These are phyloP conservation scores for Synchiropus splendidus DNA, from an alignment of 2,113 vertebrate species.

Conservation along the genomic window DNA sequence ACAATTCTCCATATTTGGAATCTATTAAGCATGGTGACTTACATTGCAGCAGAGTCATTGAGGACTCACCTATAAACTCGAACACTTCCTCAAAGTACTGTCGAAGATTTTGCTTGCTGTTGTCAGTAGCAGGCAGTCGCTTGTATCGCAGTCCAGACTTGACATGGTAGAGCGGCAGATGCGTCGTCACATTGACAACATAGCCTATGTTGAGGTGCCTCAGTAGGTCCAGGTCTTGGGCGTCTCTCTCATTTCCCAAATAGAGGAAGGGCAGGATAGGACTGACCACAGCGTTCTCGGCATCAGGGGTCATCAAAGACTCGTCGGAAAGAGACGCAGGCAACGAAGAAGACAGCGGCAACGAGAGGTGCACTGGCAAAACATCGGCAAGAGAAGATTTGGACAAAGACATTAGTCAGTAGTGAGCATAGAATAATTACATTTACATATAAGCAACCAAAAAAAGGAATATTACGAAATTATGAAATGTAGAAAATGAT, in stretches of 20 bases:
- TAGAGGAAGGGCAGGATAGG: slow-evolving; percentile 77
- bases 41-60: too few relatives aligned
- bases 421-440: too few relatives aligned
- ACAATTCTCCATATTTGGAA: too few relatives aligned
- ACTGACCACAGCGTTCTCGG: slow-evolving; percentile 75
- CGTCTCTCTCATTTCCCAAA: slow-evolving; percentile 76
- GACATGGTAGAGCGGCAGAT: slow-evolving; percentile 77
- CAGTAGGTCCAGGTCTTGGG: slow-evolving; percentile 72
- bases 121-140: slow-evolving; percentile 75
- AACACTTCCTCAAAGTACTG: slow-evolving; percentile 83
- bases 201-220: slow-evolving; percentile 71
- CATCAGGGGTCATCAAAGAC: slow-evolving; percentile 67
- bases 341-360: slow-evolving; percentile 66
- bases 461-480: too few relatives aligned
- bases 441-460: too few relatives aligned
- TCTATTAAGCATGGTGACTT: too few relatives aligned
- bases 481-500: too few relatives aligned
- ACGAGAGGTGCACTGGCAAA: slow-evolving; percentile 56
- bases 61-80: slow-evolving; percentile 74
- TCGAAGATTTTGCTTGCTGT: slow-evolving; percentile 79
- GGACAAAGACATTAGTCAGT: background rate
- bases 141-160: slow-evolving; percentile 72
- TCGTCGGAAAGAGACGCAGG: slow-evolving; percentile 67
- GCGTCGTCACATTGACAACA: slow-evolving; percentile 78
- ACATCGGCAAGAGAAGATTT: background rate